Percentiles rank a stretch among this genome's conserved stretches.
Evolutionary conservation across 2,797 vertebrate species (phyloP).

Genomic region (Peromyscus eremicus): DNA sequence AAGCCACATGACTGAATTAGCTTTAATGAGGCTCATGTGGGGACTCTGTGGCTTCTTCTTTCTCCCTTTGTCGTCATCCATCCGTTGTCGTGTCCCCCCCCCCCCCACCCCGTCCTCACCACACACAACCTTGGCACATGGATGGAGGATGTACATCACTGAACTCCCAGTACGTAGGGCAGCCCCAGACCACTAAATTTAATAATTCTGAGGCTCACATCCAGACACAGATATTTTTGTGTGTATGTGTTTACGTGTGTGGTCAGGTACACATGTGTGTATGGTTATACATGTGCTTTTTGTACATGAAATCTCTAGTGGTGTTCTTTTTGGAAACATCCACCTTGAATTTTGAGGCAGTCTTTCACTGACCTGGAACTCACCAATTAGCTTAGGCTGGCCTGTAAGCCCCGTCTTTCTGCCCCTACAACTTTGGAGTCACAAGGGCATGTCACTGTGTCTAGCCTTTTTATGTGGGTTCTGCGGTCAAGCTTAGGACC

Average conservation of each 20-base stretch:
- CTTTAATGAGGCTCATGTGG: conserved; percentile 58
- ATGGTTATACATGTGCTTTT: no score
- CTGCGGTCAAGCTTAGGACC: neutral
- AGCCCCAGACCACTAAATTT: neutral
- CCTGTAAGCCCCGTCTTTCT: neutral
- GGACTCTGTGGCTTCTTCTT: neutral
- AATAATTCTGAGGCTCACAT: neutral
- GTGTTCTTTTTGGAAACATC: neutral
- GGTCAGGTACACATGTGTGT: neutral
- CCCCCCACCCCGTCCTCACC: neutral
- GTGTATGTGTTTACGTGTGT: neutral
- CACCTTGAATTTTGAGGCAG: neutral
- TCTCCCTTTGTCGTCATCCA: conserved; percentile 61
- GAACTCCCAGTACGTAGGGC: neutral
- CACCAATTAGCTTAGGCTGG: neutral
- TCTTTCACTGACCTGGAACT: neutral
- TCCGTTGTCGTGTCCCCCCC: neutral
- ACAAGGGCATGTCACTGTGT: neutral
- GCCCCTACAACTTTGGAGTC: neutral
- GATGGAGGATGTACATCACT: neutral
- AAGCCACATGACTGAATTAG: conserved; percentile 63
- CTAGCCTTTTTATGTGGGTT: neutral
- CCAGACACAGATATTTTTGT: neutral
- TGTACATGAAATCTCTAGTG: neutral
- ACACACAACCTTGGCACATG: neutral